phyloP scores from a whole-genome alignment of 2,797 vertebrate genomes.

The Lacerta bilineata region DNA sequence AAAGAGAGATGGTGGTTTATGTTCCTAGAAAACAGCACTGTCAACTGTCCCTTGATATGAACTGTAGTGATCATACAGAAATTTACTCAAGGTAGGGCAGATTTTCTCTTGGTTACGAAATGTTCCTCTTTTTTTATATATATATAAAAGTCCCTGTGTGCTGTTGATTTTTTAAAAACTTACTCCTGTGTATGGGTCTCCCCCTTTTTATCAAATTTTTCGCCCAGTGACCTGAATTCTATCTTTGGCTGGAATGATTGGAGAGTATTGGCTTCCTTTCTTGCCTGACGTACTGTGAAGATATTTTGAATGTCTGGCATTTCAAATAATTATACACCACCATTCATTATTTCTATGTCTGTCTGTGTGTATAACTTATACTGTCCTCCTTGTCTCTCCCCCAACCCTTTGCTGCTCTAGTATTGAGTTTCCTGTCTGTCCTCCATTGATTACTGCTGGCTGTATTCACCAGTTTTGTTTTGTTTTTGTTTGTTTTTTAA shows the following conservation, averaged over 20 bases:
- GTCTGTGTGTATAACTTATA: slow-evolving; percentile 49
- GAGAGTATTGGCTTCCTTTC: slow-evolving; percentile 6
- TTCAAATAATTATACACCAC: slow-evolving; percentile 52
- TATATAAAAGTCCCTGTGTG: neutral
- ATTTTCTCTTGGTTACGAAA: neutral
- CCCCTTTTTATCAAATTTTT: neutral
- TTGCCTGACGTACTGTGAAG: neutral
- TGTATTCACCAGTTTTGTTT: neutral
- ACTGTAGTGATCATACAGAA: neutral
- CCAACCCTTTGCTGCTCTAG: slow-evolving; percentile 41
- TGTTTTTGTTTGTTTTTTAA: neutral
- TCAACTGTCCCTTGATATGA: neutral
- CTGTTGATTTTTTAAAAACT: neutral
- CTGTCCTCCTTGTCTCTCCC: slow-evolving; percentile 50
- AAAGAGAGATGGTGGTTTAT: neutral
- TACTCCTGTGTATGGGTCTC: neutral
- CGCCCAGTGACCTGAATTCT: neutral
- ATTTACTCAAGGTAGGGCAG: neutral
- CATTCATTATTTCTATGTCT: slow-evolving; percentile 33
- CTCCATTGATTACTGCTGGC: neutral
- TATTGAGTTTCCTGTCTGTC: slow-evolving; percentile 48
- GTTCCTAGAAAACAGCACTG: slow-evolving; percentile 8
- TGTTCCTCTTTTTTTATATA: neutral
- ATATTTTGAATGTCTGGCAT: neutral
- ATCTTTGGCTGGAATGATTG: neutral